phyloP scores from a whole-genome alignment of 1,140 invertebrate species.

The Oncopodura yosiiana region DNA sequence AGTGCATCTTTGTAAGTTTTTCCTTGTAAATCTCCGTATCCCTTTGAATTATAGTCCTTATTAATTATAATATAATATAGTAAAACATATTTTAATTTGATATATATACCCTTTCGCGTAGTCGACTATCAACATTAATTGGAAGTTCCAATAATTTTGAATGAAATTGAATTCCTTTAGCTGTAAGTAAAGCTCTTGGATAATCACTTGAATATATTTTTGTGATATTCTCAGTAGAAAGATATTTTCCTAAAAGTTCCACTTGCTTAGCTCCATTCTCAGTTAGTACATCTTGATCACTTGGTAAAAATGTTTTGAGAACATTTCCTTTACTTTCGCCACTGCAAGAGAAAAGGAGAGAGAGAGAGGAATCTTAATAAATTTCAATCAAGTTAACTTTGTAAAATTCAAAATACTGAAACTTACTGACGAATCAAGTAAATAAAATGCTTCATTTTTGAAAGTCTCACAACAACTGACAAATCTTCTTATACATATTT shows the following conservation, averaged over 20 bases:
- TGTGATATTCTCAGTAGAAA: constrained; percentile 10
- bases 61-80: background rate
- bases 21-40: constrained; percentile 11
- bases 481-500: too few relatives aligned
- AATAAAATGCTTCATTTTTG: too few relatives aligned
- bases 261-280: constrained; percentile 11
- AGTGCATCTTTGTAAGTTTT: constrained; percentile 17
- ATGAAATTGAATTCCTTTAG: constrained; percentile 5
- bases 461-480: too few relatives aligned
- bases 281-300: constrained; percentile 7
- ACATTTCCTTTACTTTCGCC: constrained; percentile 21
- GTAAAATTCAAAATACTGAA: too few relatives aligned
- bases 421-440: too few relatives aligned
- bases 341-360: background rate
- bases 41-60: background rate
- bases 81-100: background rate
- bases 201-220: constrained; percentile 18
- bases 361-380: too few relatives aligned
- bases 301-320: constrained; percentile 4
- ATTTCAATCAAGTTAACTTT: too few relatives aligned
- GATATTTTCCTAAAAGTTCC: constrained; percentile 18
- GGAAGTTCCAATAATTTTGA: background rate
- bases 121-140: constrained; percentile 12
- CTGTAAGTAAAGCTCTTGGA: constrained; percentile 14
- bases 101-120: constrained; percentile 9